phyloP scores from a whole-genome alignment of 2,113 vertebrate genomes.

The Suricata suricatta region DNA sequence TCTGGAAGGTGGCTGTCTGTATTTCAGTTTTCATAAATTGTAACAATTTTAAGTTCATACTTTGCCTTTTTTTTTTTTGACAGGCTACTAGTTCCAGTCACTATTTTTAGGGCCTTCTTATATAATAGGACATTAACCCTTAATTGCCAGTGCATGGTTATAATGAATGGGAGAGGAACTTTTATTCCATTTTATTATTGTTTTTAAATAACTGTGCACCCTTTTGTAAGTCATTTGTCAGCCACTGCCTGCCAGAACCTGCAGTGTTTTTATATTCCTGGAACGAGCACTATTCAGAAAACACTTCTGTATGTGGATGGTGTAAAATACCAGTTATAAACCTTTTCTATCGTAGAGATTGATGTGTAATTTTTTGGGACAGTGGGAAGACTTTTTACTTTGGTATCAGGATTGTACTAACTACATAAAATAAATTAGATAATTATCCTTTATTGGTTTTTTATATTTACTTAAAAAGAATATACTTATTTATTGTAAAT shows the following conservation, averaged over 20 bases:
- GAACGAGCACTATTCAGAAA: background rate
- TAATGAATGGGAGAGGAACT: background rate
- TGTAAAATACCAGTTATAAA: background rate
- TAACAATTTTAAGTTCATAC: background rate
- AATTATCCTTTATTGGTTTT: background rate
- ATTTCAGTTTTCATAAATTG: background rate
- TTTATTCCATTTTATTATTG: background rate
- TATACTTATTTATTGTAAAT: background rate
- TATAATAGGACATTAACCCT: background rate
- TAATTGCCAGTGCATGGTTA: background rate
- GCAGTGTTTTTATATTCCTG: background rate
- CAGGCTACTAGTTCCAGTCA: background rate
- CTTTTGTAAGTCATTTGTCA: background rate
- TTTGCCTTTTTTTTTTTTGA: background rate
- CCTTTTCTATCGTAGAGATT: background rate
- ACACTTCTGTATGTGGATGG: background rate
- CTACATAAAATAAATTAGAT: background rate
- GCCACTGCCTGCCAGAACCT: background rate
- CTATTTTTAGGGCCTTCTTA: background rate
- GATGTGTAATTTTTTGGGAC: background rate
- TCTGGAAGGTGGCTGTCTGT: background rate
- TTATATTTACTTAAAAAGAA: background rate
- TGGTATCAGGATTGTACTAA: background rate
- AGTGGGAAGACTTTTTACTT: background rate
- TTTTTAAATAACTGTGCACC: background rate